These are phyloP conservation scores for Drosophila merina DNA, from an alignment of 2,888 invertebrate species.

Conservation along the genomic window DNA sequence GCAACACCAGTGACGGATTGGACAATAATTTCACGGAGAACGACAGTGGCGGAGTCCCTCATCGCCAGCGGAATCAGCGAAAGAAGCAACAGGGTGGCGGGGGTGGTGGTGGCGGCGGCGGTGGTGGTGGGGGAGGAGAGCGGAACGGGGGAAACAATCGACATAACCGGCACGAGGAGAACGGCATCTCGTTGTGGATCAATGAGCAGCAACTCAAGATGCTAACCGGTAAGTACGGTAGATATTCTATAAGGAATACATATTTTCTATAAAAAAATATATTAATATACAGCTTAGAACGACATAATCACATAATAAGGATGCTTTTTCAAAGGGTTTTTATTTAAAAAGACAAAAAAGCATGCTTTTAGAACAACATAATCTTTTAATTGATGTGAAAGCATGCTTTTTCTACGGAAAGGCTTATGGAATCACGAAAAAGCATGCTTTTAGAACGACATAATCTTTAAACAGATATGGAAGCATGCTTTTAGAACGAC, in stretches of 20 bases:
- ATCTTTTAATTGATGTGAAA: too few species aligned
- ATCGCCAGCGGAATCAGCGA: slow-evolving; percentile 54
- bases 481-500: too few species aligned
- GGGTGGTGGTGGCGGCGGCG: slow-evolving; percentile 55
- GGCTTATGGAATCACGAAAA: too few species aligned
- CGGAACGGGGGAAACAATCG: slow-evolving; percentile 63
- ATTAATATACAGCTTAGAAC: neutral
- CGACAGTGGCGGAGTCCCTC: slow-evolving; percentile 45
- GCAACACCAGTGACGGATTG: slow-evolving; percentile 42
- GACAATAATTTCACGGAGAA: slow-evolving; percentile 55
- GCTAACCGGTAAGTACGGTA: slow-evolving; percentile 89
- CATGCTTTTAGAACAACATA: too few species aligned
- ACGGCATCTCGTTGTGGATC: slow-evolving; percentile 93
- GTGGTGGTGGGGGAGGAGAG: slow-evolving; percentile 26
- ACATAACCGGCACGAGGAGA: slow-evolving; percentile 73
- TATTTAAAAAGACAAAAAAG: too few species aligned
- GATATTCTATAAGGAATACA: neutral
- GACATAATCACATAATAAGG: neutral
- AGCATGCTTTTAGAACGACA: too few species aligned
- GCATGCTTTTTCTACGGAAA: too few species aligned
- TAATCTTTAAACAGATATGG: too few species aligned
- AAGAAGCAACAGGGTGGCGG: slow-evolving; percentile 58
- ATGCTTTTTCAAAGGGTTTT: too few species aligned
- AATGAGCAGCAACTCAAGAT: slow-evolving; percentile 95
- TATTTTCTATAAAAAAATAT: too few species aligned